A percentile compares a stretch with the other conserved stretches of the same genome.
phyloP scores from a whole-genome alignment of 2,888 invertebrate species.

The Caenorhabditis sulstoni region DNA sequence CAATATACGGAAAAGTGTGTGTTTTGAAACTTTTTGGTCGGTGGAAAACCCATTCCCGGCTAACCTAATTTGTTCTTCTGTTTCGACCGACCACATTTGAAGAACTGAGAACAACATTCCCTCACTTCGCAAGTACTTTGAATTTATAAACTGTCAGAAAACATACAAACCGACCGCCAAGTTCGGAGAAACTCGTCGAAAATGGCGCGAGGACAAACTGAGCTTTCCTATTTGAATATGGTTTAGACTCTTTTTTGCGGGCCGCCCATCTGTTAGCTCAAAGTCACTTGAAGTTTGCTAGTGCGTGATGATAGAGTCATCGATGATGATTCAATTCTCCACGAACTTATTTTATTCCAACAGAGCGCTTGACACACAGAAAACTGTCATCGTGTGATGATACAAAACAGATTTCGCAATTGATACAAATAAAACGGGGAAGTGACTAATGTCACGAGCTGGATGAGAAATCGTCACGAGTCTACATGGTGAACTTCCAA shows the following conservation, averaged over 20 bases:
- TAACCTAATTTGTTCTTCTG: conserved; percentile 33
- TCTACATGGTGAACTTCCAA: conserved; percentile 58
- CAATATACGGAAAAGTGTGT: conserved; percentile 17
- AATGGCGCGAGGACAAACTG: neutral
- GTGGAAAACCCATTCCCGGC: conserved; percentile 1
- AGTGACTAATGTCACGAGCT: conserved; percentile 15
- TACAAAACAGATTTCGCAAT: conserved; percentile 33
- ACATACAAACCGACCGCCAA: neutral
- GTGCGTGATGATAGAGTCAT: neutral
- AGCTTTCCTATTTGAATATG: conserved; percentile 34
- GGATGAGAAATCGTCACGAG: conserved; percentile 28
- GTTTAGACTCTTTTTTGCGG: conserved; percentile 17
- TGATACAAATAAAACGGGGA: conserved; percentile 33
- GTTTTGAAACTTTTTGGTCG: conserved; percentile 45
- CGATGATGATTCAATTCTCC: conserved; percentile 25
- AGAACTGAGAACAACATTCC: conserved; percentile 21
- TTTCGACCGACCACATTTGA: conserved; percentile 23
- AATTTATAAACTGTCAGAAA: too few species aligned
- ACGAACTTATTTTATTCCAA: conserved; percentile 29
- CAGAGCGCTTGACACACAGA: neutral
- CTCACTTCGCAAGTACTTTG: too few species aligned
- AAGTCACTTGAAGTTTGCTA: conserved; percentile 17
- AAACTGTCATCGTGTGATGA: conserved; percentile 26
- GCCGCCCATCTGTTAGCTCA: too few species aligned
- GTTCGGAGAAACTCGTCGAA: conserved; percentile 7